These are phyloP conservation scores for Fulmarus glacialis DNA, from an alignment of 2,113 vertebrate species.

Conservation along the genomic window DNA sequence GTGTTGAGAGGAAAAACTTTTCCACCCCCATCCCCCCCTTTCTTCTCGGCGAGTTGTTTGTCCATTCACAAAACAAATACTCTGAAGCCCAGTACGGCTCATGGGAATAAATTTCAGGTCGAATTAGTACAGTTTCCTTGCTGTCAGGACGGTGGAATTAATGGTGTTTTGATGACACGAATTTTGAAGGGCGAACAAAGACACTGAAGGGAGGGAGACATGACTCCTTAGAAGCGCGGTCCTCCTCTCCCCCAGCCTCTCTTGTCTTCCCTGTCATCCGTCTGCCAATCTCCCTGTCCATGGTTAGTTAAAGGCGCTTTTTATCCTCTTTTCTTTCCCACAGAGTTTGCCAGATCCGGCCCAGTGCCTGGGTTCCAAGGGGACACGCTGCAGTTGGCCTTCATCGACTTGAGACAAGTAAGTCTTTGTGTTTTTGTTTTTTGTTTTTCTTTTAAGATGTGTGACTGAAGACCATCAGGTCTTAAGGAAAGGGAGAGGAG, in stretches of 20 bases:
- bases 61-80: slow-evolving; percentile 86
- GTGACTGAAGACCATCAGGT: slow-evolving; percentile 89
- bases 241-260: slow-evolving; percentile 86
- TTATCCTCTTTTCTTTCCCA: slow-evolving; percentile 98
- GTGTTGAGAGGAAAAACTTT: slow-evolving; percentile 82
- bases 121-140: slow-evolving; percentile 88
- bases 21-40: slow-evolving; percentile 74
- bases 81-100: slow-evolving; percentile 80
- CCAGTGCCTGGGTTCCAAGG: slow-evolving; percentile 99
- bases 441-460: slow-evolving; percentile 87
- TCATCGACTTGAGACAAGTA: slow-evolving; percentile 99
- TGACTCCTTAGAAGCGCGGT: slow-evolving; percentile 88
- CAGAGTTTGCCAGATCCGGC: slow-evolving; percentile 99
- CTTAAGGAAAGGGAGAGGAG: slow-evolving; percentile 77
- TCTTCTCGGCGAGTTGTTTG: slow-evolving; percentile 82
- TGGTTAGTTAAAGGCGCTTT: slow-evolving; percentile 93
- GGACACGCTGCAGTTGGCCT: slow-evolving; percentile 99
- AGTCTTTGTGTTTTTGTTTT: slow-evolving; percentile 94
- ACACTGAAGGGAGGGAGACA: slow-evolving; percentile 84
- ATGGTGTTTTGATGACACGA: slow-evolving; percentile 93
- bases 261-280: slow-evolving; percentile 97
- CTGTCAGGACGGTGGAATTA: slow-evolving; percentile 92
- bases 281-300: slow-evolving; percentile 99
- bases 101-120: slow-evolving; percentile 90
- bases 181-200: slow-evolving; percentile 91